Evolutionary conservation across 2,113 vertebrate genomes (phyloP).

Genomic region (Cnemophilus loriae): DNA sequence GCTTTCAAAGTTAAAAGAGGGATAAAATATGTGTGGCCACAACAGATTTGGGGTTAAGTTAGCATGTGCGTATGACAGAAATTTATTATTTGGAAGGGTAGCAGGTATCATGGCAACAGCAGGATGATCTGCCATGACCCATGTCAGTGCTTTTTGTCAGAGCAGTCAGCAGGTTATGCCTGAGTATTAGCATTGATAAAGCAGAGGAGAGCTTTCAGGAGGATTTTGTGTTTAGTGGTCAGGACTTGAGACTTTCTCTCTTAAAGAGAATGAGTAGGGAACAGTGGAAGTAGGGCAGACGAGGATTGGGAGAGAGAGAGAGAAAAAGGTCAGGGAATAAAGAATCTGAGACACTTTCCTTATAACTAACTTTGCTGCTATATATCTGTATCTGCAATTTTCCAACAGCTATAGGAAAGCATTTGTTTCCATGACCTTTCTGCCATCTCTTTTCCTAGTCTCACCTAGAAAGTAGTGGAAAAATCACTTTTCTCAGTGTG

Average conservation of each 20-base stretch:
- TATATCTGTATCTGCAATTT: not conserved
- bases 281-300: not conserved
- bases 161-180: not conserved
- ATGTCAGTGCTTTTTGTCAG: not conserved
- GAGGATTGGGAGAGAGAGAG: not conserved
- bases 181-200: not conserved
- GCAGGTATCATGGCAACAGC: not conserved
- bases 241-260: not conserved
- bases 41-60: not conserved
- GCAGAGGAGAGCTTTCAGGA: not conserved
- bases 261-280: not conserved
- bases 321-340: not conserved
- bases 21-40: not conserved
- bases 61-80: not conserved
- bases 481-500: not conserved
- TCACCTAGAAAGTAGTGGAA: not conserved
- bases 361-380: not conserved
- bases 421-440: not conserved
- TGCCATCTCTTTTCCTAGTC: not conserved
- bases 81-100: not conserved
- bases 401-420: not conserved
- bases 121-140: not conserved
- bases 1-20: not conserved
- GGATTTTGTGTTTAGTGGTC: not conserved
- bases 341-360: not conserved